phyloP scores from a whole-genome alignment of 2,113 vertebrate genomes.

The Notothenia coriiceps region DNA sequence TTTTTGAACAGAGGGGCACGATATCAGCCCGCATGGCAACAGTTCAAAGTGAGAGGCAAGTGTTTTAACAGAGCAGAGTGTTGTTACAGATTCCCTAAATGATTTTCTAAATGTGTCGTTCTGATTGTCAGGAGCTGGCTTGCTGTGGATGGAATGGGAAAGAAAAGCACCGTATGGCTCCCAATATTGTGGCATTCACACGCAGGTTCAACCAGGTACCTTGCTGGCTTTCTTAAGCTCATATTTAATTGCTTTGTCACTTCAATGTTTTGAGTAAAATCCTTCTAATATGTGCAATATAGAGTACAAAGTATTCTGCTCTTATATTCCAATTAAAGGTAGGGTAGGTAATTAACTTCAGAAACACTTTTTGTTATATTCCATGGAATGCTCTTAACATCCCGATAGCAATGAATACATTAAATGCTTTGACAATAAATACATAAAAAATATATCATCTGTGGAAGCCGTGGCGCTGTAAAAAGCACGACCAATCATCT shows the following conservation, averaged over 20 bases:
- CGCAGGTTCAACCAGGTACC: constrained; percentile 95
- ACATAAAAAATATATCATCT: too few relatives aligned
- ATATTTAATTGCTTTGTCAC: neutral
- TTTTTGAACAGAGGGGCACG: too few relatives aligned
- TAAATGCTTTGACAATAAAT: too few relatives aligned
- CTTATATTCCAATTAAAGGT: neutral
- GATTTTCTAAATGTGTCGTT: neutral
- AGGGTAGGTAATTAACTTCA: too few relatives aligned
- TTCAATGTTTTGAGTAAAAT: neutral
- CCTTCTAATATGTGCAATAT: neutral
- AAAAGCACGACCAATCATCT: too few relatives aligned
- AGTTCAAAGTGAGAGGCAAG: too few relatives aligned
- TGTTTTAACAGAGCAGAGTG: too few relatives aligned
- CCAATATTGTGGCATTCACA: constrained; percentile 95
- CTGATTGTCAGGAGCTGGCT: constrained; percentile 88
- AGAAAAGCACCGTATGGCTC: constrained; percentile 93
- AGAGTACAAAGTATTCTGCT: neutral
- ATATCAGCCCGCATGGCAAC: too few relatives aligned
- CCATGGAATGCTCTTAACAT: too few relatives aligned
- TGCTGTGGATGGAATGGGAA: constrained; percentile 97
- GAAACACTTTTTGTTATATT: too few relatives aligned
- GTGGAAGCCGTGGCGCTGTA: too few relatives aligned
- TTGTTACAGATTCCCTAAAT: neutral
- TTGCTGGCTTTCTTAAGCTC: neutral
- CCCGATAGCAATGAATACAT: too few relatives aligned